These are phyloP conservation scores for Drosophila murphyi DNA, from an alignment of 1,140 invertebrate genomes.

Conservation along the genomic window DNA sequence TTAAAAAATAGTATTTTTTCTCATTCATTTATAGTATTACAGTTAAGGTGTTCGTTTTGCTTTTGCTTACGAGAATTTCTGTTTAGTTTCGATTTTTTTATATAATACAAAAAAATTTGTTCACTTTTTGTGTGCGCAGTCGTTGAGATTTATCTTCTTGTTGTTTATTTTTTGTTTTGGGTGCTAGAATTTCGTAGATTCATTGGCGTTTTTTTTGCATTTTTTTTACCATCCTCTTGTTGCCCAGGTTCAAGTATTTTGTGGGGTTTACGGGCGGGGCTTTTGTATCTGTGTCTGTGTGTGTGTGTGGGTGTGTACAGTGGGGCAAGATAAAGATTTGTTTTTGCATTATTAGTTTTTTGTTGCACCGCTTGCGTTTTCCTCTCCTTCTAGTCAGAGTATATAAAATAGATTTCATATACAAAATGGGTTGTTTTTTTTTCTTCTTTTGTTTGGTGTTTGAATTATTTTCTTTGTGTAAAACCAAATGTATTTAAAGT, in stretches of 20 bases:
- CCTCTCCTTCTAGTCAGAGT: conserved; percentile 23
- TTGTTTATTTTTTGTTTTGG: conserved; percentile 48
- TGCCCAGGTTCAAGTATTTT: not conserved
- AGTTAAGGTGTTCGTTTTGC: conserved; percentile 38
- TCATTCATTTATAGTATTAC: conserved; percentile 29
- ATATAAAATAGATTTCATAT: conserved; percentile 51
- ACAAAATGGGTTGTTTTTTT: conserved; percentile 54
- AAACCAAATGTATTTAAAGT: conserved; percentile 4
- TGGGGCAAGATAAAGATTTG: conserved; percentile 32
- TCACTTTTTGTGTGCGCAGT: conserved; percentile 77
- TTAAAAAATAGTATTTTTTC: conserved; percentile 72
- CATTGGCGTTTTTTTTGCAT: conserved; percentile 7
- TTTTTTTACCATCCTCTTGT: not conserved
- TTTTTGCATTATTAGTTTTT: conserved; percentile 22
- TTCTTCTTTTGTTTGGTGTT: conserved; percentile 9
- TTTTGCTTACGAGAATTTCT: conserved; percentile 24
- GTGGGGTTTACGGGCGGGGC: conserved; percentile 20
- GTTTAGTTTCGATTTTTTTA: conserved; percentile 18
- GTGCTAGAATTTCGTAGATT: not conserved
- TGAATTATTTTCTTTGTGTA: conserved; percentile 17
- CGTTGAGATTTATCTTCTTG: conserved; percentile 66
- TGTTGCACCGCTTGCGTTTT: conserved; percentile 20
- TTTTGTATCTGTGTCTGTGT: conserved; percentile 23
- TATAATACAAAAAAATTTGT: conserved; percentile 80
- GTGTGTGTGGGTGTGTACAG: conserved; percentile 34